phyloP scores from a whole-genome alignment of 2,113 vertebrate species.

The Scartelaos histophorus region DNA sequence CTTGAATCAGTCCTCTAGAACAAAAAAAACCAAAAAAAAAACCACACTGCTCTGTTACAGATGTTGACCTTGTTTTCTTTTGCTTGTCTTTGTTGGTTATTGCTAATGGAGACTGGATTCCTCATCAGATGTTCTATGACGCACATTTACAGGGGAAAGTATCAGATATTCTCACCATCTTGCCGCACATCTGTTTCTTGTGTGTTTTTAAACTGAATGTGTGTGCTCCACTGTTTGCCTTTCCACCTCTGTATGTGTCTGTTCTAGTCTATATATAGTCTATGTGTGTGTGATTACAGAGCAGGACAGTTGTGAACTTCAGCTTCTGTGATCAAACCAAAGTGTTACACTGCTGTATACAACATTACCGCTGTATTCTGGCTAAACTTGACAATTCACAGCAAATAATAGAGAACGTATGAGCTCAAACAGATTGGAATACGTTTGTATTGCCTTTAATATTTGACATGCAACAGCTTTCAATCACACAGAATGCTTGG shows the following conservation, averaged over 20 bases:
- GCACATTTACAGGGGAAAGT: conserved; percentile 49
- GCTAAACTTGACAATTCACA: conserved; percentile 26
- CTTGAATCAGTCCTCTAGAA: background rate
- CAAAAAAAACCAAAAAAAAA: conserved; percentile 1
- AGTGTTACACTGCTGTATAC: conserved; percentile 36
- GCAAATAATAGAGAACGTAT: conserved; percentile 19
- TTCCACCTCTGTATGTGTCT: background rate
- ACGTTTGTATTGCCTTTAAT: background rate
- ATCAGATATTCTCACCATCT: conserved; percentile 54
- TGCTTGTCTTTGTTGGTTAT: conserved; percentile 39
- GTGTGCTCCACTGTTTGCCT: conserved; percentile 9
- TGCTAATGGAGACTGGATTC: conserved; percentile 43
- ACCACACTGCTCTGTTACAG: conserved; percentile 2
- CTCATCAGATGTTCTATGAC: conserved; percentile 23
- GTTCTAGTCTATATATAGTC: too few species aligned
- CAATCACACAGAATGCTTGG: background rate
- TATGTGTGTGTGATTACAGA: background rate
- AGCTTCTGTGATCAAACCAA: conserved; percentile 49
- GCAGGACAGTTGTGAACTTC: conserved; percentile 42
- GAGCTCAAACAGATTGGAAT: background rate
- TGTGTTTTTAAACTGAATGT: conserved; percentile 13
- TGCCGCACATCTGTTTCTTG: conserved; percentile 54
- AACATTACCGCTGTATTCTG: conserved; percentile 31
- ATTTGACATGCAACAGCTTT: background rate
- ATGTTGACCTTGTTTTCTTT: conserved; percentile 3